phyloP scores from a whole-genome alignment of 2,797 vertebrate genomes.

The Margarornis squamiger region DNA sequence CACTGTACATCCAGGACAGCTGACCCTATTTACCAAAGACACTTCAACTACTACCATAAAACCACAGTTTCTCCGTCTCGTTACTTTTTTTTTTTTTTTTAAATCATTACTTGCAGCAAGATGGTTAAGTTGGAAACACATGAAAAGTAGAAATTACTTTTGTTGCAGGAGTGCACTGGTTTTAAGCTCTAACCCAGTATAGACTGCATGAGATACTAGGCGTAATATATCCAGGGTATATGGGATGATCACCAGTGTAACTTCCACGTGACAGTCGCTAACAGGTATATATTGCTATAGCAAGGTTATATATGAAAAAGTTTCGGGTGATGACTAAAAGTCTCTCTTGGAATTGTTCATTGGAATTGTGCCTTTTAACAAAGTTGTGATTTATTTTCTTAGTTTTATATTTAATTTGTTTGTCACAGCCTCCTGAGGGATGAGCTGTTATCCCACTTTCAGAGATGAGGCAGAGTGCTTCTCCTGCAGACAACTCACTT shows the following conservation, averaged over 20 bases:
- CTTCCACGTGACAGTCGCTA: not conserved
- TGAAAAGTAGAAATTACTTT: not conserved
- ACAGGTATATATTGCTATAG: not conserved
- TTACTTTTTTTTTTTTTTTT: not conserved
- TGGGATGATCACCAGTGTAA: not conserved
- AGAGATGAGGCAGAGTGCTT: not conserved
- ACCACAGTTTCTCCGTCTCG: not conserved
- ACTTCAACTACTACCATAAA: not conserved
- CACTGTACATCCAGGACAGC: not conserved
- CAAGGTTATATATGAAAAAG: not conserved
- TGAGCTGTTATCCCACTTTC: not conserved
- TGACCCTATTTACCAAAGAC: not conserved
- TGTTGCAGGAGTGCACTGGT: fast-evolving
- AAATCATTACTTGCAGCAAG: not conserved
- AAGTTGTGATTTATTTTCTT: not conserved
- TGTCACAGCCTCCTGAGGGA: not conserved
- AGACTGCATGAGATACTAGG: not conserved
- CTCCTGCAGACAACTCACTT: not conserved
- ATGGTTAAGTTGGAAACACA: not conserved
- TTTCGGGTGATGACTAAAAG: not conserved
- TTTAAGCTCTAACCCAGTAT: not conserved
- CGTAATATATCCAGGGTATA: not conserved
- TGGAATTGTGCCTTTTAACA: not conserved
- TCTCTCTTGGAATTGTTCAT: not conserved
- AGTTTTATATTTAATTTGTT: not conserved